phyloP scores from a whole-genome alignment of 2,888 invertebrate species.

The Macrostomum cliftonense region DNA sequence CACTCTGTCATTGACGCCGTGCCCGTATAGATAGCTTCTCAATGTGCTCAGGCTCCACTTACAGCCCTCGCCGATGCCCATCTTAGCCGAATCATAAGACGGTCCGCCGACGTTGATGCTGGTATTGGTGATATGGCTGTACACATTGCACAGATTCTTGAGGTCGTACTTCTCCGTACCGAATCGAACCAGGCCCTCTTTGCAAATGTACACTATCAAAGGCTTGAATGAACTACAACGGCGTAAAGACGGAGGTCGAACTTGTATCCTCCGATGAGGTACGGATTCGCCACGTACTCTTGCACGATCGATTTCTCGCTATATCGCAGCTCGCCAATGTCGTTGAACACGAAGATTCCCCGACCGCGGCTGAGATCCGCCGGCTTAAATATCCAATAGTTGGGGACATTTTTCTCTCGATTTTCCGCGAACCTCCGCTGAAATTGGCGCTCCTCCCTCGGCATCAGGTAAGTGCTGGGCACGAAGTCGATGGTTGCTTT shows the following conservation, averaged over 20 bases:
- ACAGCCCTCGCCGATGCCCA: slow-evolving; percentile 59
- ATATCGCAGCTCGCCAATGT: slow-evolving; percentile 20
- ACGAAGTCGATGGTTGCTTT: slow-evolving; percentile 54
- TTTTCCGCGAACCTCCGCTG: slow-evolving; percentile 27
- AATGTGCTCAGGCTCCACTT: slow-evolving; percentile 67
- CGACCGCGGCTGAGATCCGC: slow-evolving; percentile 65
- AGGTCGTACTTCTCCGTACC: slow-evolving; percentile 62
- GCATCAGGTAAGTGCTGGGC: slow-evolving; percentile 42
- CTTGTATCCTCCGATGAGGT: slow-evolving; percentile 31
- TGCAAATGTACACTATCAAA: slow-evolving; percentile 23
- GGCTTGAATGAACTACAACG: slow-evolving; percentile 29
- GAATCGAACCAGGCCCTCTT: slow-evolving; percentile 42
- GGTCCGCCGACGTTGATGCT: slow-evolving; percentile 41
- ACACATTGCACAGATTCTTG: slow-evolving; percentile 22
- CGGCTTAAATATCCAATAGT: slow-evolving; percentile 63
- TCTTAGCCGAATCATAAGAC: slow-evolving; percentile 60
- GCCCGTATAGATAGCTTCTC: slow-evolving; percentile 50
- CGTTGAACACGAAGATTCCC: slow-evolving; percentile 62
- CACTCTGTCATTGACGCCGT: slow-evolving; percentile 56
- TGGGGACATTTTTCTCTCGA: slow-evolving; percentile 30
- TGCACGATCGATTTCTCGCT: slow-evolving; percentile 50
- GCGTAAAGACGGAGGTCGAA: slow-evolving; percentile 32
- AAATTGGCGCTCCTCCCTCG: too few species aligned
- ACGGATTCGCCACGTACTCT: slow-evolving; percentile 37
- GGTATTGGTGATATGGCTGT: slow-evolving; percentile 30